These are phyloP conservation scores for Eristalinus aeneus DNA, from an alignment of 2,888 invertebrate genomes.

Conservation along the genomic window DNA sequence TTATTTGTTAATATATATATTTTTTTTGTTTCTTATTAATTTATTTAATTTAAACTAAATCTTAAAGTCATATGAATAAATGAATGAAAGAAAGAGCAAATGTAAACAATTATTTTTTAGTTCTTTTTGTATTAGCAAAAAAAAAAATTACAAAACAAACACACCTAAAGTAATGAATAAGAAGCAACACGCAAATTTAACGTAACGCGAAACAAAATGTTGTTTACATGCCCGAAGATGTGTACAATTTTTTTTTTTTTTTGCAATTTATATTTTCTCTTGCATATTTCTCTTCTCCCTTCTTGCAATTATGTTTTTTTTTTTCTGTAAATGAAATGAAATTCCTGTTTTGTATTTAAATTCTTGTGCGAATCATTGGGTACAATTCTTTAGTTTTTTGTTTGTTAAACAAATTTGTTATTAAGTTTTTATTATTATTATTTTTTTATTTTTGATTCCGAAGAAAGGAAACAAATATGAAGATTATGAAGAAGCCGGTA, in stretches of 20 bases:
- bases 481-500: conserved; percentile 45
- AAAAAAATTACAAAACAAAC: conserved; percentile 1
- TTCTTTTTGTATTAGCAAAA: conserved; percentile 56
- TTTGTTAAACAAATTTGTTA: conserved; percentile 56
- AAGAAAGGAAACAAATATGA: conserved; percentile 18
- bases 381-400: conserved; percentile 33
- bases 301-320: conserved; percentile 7
- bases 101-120: conserved; percentile 50
- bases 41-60: conserved; percentile 64
- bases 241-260: conserved; percentile 28
- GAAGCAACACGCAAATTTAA: conserved; percentile 14
- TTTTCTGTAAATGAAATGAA: conserved; percentile 32
- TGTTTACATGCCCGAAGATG: neutral
- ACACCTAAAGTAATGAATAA: neutral
- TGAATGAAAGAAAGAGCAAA: neutral
- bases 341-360: conserved; percentile 47
- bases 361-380: conserved; percentile 32
- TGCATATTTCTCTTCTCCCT: conserved; percentile 18
- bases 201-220: neutral
- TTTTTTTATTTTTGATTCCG: conserved; percentile 45
- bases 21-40: conserved; percentile 51
- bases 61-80: conserved; percentile 63
- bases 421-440: conserved; percentile 53
- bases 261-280: conserved; percentile 47
- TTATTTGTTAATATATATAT: conserved; percentile 28